Evolutionary conservation across 2,888 invertebrate genomes (phyloP), one percentile per base, ranked within the genome.

Genomic region (Poecilobothrus nobilitatus): DNA sequence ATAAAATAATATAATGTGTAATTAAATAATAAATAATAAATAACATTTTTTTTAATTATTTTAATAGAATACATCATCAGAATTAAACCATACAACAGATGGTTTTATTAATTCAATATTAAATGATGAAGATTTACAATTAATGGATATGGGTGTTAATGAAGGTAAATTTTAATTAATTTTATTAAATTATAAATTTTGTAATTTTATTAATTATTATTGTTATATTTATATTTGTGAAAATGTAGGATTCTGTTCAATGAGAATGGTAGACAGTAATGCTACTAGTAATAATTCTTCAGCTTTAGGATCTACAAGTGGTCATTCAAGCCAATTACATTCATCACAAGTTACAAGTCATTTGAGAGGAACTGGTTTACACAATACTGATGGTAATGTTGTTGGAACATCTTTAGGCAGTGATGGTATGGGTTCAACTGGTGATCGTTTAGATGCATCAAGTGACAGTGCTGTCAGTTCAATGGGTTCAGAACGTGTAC

Each of bases 401-500:
- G 44, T 72, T 27, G 73, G 72, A 61, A 61, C 72, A 63, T 20
- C 71, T n/a, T 37, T 71, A 53, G 83, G 81, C 81, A 70, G 69
- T 89, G 92, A 0, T 89, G 90, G 67, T 4, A 70, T 70, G 64
- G 61, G 70, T 20, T 65, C 72, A 63, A 66, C 68, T 20, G 83
- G 81, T 81, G 89, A 91, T 81, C 87, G 90, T 9, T 86, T 90
- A 82, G 91, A 95, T 79, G 91, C 93, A 0, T 92, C 92, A 20
- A 93, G 92, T 69, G 95, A 95, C 81, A 94, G 94, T 77, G 94
- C 94, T 0, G 94, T 94, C 53, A 94, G 94, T 71, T 94, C 94
- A 2, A 93, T 95, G 93, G 94, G 94, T 4, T 94, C 94, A 2
- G 94, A 95, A 77, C 85, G 94, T 18, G 93, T 94, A 12, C 92